Base-by-base conservation (phyloP, 2,888 invertebrate genomes). In the Calameuta idolon region DNA sequence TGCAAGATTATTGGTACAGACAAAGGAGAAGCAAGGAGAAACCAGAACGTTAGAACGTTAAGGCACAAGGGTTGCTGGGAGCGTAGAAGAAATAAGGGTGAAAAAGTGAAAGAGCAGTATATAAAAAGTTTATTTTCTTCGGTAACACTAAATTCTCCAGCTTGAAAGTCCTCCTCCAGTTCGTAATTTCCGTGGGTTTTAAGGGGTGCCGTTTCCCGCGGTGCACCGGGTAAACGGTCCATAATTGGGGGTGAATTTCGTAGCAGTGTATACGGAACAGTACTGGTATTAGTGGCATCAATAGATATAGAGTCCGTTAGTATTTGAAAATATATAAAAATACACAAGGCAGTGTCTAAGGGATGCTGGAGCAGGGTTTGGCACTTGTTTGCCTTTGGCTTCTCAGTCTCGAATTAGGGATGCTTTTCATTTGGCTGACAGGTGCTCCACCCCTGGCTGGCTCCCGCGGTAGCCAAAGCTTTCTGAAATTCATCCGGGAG, bases 391-490 rank as follows among this genome's bases (percentile, higher is more conserved):
- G 87, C 88, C 87, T 89, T 88, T 87, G 85, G 88, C 87, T 85
- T 89, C 89, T 89, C 89, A 87, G 88, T 90, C 90, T 90, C 89
- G 90, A 91, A 91, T 91, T 90, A 90, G 90, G 88, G 89, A 90
- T 90, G 90, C 90, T 90, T 90, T 90, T 90, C 90, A 90, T 90
- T 89, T 87, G 87, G 82, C 87, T 89, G 91, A 91, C 91, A 88
- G 86, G 85, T 82, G 90, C 89, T 87, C 90, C 91, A 90, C 91
- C 91, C 88, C 87, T 84, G 82, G 81, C 81, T 83, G 83, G 91
- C 91, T 91, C 88, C 90, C 87, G 89, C 86, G 87, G 89, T 89
- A 88, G 88, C 81, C 86, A 80, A 84, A 82, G 82, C 82, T 23
- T 55, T 11, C 23, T 23, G 23, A 55, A 55, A 55, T 55, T 23